Evolutionary conservation across 2,113 vertebrate species (phyloP).

Genomic region (Sander lucioperca): DNA sequence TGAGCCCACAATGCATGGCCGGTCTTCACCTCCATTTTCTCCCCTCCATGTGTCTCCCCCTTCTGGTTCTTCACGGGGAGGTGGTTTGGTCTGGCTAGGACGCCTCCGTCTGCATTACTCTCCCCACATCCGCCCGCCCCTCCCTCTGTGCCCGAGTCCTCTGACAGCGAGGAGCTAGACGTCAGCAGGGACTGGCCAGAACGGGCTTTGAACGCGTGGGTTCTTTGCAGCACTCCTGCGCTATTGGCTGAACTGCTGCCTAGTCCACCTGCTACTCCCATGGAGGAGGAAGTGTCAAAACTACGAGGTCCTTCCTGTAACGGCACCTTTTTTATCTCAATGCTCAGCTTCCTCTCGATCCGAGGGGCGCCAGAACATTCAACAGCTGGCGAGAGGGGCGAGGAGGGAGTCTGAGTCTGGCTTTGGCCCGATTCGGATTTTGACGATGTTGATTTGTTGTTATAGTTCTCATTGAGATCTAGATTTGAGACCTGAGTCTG

Average conservation of each 20-base stretch:
- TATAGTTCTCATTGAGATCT: slow-evolving; percentile 95
- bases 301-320: slow-evolving; percentile 94
- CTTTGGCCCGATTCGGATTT: slow-evolving; percentile 64
- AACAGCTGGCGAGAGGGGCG: slow-evolving; percentile 51
- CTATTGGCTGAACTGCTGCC: slow-evolving; percentile 48
- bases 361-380: slow-evolving; percentile 78
- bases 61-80: slow-evolving; percentile 88
- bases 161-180: slow-evolving; percentile 83
- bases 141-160: slow-evolving; percentile 84
- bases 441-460: slow-evolving; percentile 80
- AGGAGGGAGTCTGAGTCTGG: slow-evolving; percentile 56
- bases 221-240: slow-evolving; percentile 84
- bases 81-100: slow-evolving; percentile 88
- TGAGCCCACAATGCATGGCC: slow-evolving; percentile 84
- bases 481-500: slow-evolving; percentile 78
- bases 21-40: slow-evolving; percentile 74
- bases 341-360: slow-evolving; percentile 93
- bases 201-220: slow-evolving; percentile 92
- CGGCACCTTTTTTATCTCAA: slow-evolving; percentile 97
- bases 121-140: slow-evolving; percentile 70
- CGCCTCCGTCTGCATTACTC: slow-evolving; percentile 66
- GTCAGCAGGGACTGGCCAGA: slow-evolving; percentile 75
- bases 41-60: slow-evolving; percentile 40
- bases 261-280: slow-evolving; percentile 26
- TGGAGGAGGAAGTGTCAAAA: slow-evolving; percentile 88